phyloP scores from a whole-genome alignment of 2,888 invertebrate species.

The Drosophila quinaria region DNA sequence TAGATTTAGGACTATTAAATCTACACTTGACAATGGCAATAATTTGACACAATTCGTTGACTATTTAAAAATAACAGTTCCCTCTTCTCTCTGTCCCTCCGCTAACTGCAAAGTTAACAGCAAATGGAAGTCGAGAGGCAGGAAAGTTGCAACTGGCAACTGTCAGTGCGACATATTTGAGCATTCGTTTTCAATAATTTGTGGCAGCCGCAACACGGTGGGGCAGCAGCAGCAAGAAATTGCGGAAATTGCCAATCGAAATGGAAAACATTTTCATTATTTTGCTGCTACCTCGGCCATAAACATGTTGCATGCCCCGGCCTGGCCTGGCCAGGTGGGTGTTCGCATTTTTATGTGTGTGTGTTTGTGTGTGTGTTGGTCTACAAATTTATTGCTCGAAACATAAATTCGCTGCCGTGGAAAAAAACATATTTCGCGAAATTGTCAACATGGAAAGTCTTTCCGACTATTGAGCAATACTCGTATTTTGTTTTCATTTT shows the following conservation, averaged over 20 bases:
- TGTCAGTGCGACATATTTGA: constrained; percentile 64
- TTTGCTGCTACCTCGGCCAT: constrained; percentile 54
- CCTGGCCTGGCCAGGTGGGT: constrained; percentile 64
- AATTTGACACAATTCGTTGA: constrained; percentile 30
- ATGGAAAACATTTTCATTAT: constrained; percentile 83
- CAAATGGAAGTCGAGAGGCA: constrained; percentile 28
- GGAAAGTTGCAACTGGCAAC: constrained; percentile 33
- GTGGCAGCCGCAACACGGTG: constrained; percentile 37
- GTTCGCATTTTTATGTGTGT: constrained; percentile 16
- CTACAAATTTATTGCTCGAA: constrained; percentile 48
- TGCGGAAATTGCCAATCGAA: constrained; percentile 83
- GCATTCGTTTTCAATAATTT: constrained; percentile 72
- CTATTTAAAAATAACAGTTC: constrained; percentile 5
- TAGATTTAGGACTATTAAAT: too few species aligned
- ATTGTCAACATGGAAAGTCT: constrained; percentile 69
- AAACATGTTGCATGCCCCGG: constrained; percentile 61
- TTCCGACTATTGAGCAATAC: constrained; percentile 31
- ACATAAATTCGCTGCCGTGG: constrained; percentile 54
- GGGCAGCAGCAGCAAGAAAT: constrained; percentile 64
- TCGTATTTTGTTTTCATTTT: constrained; percentile 15
- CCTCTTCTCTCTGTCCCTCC: background rate
- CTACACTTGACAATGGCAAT: background rate
- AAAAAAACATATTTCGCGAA: constrained; percentile 64
- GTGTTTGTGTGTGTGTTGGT: constrained; percentile 28
- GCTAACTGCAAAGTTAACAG: constrained; percentile 17